Conservation (phyloP, 1,140 invertebrate species). For the Dreissena rostriformis region DNA sequence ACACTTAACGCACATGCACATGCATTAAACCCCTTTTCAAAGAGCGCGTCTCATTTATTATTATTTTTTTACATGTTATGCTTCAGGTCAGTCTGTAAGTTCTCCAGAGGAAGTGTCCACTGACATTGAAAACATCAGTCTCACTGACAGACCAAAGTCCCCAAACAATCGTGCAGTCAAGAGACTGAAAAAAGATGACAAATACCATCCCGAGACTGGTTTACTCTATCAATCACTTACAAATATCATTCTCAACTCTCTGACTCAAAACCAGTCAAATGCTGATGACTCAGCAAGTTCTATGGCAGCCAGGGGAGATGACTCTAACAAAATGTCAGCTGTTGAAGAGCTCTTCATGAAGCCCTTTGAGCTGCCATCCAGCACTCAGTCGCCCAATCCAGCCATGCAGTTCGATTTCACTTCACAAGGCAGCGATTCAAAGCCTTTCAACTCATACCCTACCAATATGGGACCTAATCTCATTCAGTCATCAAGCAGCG, state of each 20-base stretch:
- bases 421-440: too few relatives aligned
- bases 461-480: too few relatives aligned
- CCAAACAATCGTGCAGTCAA: background rate
- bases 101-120: conserved; percentile 34
- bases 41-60: too few relatives aligned
- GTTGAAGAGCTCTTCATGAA: conserved; percentile 16
- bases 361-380: background rate
- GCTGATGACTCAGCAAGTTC: background rate
- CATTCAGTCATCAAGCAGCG: too few relatives aligned
- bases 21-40: too few relatives aligned
- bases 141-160: conserved; percentile 7
- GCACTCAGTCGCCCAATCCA: too few relatives aligned
- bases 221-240: conserved; percentile 30
- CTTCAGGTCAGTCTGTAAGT: conserved; percentile 40
- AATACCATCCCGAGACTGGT: conserved; percentile 28
- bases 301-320: background rate
- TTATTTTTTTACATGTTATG: background rate
- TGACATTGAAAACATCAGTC: conserved; percentile 37
- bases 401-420: too few relatives aligned
- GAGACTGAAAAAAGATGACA: conserved; percentile 18
- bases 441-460: too few relatives aligned
- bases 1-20: too few relatives aligned
- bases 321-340: background rate
- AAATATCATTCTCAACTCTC: conserved; percentile 29
- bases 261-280: conserved; percentile 3